A percentile compares a stretch with the other conserved stretches of the same genome.
These are phyloP conservation scores for Crax fasciolata DNA, from an alignment of 2,797 vertebrate genomes.

Conservation along the genomic window DNA sequence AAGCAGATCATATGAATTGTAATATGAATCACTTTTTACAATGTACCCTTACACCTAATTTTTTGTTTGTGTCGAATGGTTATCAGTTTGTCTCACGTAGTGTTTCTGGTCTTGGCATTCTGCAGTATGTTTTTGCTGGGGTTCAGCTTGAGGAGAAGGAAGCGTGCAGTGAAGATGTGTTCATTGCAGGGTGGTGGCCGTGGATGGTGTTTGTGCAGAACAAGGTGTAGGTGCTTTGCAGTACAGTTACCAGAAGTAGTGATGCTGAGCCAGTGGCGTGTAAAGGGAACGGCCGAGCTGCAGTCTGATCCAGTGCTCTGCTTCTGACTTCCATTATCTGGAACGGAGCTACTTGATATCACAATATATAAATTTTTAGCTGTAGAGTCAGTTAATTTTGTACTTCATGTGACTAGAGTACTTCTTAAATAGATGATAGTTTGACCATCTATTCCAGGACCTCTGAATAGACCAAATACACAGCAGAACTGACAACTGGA, in stretches of 20 bases:
- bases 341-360: constrained; percentile 42
- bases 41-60: constrained; percentile 75
- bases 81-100: constrained; percentile 18
- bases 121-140: not conserved
- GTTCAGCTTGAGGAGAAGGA: not conserved
- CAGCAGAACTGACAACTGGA: constrained; percentile 58
- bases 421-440: not conserved
- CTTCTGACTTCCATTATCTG: constrained; percentile 15
- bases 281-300: constrained; percentile 3
- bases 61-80: constrained; percentile 39
- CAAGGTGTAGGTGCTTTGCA: not conserved
- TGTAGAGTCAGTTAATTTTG: constrained; percentile 29
- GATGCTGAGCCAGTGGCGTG: fast-evolving
- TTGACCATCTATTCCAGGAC: constrained; percentile 45
- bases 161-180: not conserved
- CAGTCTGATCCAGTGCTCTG: not conserved
- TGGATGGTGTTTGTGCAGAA: not conserved
- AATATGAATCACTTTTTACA: constrained; percentile 79
- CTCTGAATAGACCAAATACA: constrained; percentile 69
- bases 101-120: not conserved
- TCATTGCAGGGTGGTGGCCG: not conserved
- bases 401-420: constrained; percentile 32
- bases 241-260: not conserved
- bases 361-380: constrained; percentile 16
- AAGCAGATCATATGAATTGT: constrained; percentile 80